Base-by-base conservation (phyloP, 2,797 vertebrate genomes). In the Cossypha heuglini region DNA sequence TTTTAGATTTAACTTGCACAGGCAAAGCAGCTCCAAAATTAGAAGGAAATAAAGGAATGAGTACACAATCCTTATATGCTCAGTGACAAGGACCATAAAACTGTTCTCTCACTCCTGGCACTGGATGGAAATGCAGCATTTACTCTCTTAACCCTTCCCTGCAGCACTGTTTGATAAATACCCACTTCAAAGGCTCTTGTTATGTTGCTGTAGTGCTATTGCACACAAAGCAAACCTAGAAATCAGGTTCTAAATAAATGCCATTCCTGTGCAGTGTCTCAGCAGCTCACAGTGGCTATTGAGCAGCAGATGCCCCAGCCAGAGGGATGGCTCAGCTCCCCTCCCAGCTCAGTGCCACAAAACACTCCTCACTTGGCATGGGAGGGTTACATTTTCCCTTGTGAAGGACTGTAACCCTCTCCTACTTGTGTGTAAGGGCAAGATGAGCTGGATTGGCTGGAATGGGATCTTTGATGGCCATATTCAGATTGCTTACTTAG, bases 291-390 rank as follows among this genome's bases (percentile, higher is more conserved):
- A 40, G 57, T n/a, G n/a, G 18, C 52, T 63, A 25, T 0, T 0
- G 4, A 67, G 86, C 61, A 68, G 45, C 40, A 91, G 38, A 61
- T 45, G 9, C 13, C 16, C 43, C 31, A 55, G 48, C 29, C 31
- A 77, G 45, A 78, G 28, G 13, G 38, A 54, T 11, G 25, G 28
- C 18, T 68, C 33, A 8, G 26, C 43, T 59, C 28, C 75, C n/a
- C 12, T 69, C 28, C 51, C 51, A 51, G 25, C 5, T 8, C 7
- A 1, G 6, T 19, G 33, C 33, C 45, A 45, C 45, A 22, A 22
- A 45, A 22, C 45, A 22, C 0, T 0, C 14, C 48, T 46, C 10
- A 1, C 16, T 15, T 11, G 10, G 18, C 16, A 31, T 43, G 10
- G 20, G 11, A 80, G 22, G 5, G 26, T 21, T 11, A 40, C 26